Evolutionary conservation across 2,797 vertebrate genomes (phyloP).

Genomic region (Enteromius anoplus): DNA sequence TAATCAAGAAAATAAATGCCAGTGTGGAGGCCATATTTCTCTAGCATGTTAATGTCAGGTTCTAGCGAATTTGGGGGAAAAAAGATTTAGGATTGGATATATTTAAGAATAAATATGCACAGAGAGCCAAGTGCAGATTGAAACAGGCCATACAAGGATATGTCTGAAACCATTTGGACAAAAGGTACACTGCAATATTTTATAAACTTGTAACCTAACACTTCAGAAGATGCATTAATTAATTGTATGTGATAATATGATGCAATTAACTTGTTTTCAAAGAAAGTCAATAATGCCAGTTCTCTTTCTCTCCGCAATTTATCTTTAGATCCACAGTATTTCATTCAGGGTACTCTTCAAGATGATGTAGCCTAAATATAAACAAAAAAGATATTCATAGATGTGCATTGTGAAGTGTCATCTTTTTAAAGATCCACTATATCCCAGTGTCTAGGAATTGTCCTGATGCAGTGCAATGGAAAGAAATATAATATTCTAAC

Average conservation of each 20-base stretch:
- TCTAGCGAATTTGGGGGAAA: background rate
- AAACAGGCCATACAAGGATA: background rate
- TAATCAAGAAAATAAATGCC: background rate
- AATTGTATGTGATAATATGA: background rate
- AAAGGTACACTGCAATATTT: background rate
- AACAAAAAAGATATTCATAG: background rate
- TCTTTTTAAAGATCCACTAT: background rate
- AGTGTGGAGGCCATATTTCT: constrained; percentile 8
- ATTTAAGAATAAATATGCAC: background rate
- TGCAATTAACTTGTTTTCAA: background rate
- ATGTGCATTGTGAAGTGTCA: background rate
- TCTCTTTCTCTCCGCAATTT: background rate
- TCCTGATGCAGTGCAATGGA: background rate
- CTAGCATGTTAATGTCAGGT: background rate
- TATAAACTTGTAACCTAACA: background rate
- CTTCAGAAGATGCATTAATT: background rate
- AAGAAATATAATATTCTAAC: background rate
- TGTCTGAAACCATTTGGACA: background rate
- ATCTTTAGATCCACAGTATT: background rate
- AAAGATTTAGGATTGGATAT: background rate
- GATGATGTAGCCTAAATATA: background rate
- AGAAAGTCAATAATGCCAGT: background rate
- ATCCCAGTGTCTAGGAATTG: background rate
- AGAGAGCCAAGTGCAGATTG: background rate
- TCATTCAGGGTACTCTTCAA: background rate